phyloP scores from a whole-genome alignment of 64 coral and sea anemone species.

The Actinia tenebrosa region DNA sequence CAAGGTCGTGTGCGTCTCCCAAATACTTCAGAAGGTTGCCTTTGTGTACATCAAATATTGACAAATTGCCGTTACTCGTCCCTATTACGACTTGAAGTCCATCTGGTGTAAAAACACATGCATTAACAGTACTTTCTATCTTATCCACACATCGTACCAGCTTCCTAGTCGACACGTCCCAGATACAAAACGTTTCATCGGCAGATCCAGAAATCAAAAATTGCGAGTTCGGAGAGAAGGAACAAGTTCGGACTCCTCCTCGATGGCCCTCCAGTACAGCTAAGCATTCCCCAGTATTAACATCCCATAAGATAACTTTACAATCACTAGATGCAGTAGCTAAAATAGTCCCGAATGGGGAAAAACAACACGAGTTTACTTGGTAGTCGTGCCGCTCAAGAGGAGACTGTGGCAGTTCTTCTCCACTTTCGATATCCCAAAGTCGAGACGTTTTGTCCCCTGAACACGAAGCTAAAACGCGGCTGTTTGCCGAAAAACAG shows the following conservation, averaged over 20 bases:
- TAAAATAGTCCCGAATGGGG: slow-evolving; percentile 94
- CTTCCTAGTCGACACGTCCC: slow-evolving; percentile 75
- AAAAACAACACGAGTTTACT: slow-evolving; percentile 89
- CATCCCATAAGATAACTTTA: slow-evolving; percentile 88
- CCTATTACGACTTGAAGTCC: slow-evolving; percentile 87
- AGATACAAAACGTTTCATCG: slow-evolving; percentile 95
- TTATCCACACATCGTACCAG: slow-evolving; percentile 72
- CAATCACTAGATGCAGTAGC: slow-evolving; percentile 93
- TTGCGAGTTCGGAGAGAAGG: slow-evolving; percentile 87
- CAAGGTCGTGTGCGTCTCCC: slow-evolving; percentile 89
- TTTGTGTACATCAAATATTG: slow-evolving; percentile 78
- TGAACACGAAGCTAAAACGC: slow-evolving; percentile 79
- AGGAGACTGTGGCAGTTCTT: slow-evolving; percentile 80
- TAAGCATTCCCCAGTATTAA: slow-evolving; percentile 65
- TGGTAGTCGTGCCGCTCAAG: slow-evolving; percentile 79
- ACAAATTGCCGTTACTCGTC: slow-evolving; percentile 80
- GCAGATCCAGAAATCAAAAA: slow-evolving; percentile 88
- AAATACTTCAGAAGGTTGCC: slow-evolving; percentile 68
- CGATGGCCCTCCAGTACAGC: slow-evolving; percentile 87
- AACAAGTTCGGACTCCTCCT: slow-evolving; percentile 79
- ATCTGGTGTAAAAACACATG: slow-evolving; percentile 95
- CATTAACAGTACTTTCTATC: slow-evolving; percentile 83
- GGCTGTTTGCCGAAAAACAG: slow-evolving; percentile 90
- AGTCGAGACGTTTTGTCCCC: slow-evolving; percentile 89
- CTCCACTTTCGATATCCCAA: slow-evolving; percentile 84